Base-by-base conservation (phyloP, 1,140 invertebrate genomes). In the Drosophila azteca region DNA sequence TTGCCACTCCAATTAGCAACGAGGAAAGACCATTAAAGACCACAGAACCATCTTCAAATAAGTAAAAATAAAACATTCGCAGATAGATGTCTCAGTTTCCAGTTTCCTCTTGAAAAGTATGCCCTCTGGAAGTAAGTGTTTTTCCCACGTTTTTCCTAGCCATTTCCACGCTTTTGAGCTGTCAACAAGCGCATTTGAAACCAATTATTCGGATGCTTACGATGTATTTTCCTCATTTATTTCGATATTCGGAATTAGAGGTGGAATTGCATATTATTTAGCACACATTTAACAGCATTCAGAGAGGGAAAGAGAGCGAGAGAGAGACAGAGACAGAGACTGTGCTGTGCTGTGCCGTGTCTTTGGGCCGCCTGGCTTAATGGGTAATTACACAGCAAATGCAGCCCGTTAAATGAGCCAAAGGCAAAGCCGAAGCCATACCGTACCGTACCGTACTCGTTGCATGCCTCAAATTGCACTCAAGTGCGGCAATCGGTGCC, bases 251-350 rank as follows among this genome's bases (percentile, higher is more conserved):
- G 73, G 68, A 73, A 81, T 9, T 8, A 9, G 0, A 31, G 31
- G 31, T 77, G 76, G 69, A 76, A 87, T 77, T 70, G 74, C 82
- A 78, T 85, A 87, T 85, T 87, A 85, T 82, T 87, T 87, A 76
- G 65, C 80, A 31, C 8, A 81, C 82, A 87, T 87, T 87, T 87
- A 85, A 87, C 82, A 82, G 83, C 77, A 81, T 31, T 82, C 53
- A 68, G n/a, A 31, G 1, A 8, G 6, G 8, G 29, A 8, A 1
- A 9, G 8, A 31, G 29, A 9, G 8, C 2, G 8, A 31, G 29
- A 3, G 7, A 31, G 29, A 31, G 29, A 31, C 8, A 31, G 29
- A 50, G 44, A 39, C 48, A 44, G 43, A n/a, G 48, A 41, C 49
- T 59, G 58, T 59, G 58, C 17, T 26, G 20, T 43, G 24, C 24